phyloP scores from a whole-genome alignment of 2,888 invertebrate genomes.

The Trachelus tabidus region DNA sequence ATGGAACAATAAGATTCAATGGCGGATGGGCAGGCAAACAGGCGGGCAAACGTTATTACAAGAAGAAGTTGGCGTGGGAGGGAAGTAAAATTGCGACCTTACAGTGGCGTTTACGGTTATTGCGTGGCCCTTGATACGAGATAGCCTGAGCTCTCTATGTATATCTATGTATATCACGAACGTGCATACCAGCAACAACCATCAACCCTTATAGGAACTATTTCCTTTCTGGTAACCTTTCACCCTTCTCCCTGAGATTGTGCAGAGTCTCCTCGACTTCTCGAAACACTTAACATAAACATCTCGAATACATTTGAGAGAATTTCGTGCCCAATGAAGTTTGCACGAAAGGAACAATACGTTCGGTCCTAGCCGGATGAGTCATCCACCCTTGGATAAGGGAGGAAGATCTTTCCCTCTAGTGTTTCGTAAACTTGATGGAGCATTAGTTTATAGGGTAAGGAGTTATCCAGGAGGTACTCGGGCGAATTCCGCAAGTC shows the following conservation, averaged over 20 bases:
- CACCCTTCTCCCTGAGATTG: not conserved
- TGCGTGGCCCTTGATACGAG: slow-evolving; percentile 18
- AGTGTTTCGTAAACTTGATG: slow-evolving; percentile 33
- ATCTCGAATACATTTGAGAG: slow-evolving; percentile 5
- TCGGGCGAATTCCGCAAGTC: not conserved
- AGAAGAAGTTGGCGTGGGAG: not conserved
- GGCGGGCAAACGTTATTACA: not conserved
- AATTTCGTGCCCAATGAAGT: slow-evolving; percentile 15
- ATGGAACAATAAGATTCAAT: slow-evolving; percentile 31
- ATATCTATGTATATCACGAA: not conserved
- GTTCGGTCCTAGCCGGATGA: not conserved
- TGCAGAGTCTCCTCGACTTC: not conserved
- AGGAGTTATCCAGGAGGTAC: not conserved
- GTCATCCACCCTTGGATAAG: not conserved
- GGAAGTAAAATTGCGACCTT: slow-evolving; percentile 27
- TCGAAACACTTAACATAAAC: slow-evolving; percentile 1
- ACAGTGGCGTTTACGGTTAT: slow-evolving; percentile 37
- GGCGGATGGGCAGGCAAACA: not conserved
- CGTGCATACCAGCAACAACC: not conserved
- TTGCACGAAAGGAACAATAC: not conserved
- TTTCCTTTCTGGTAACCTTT: not conserved
- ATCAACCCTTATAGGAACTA: not conserved
- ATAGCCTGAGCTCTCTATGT: not conserved
- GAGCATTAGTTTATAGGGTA: slow-evolving; percentile 17
- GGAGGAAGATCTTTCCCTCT: not conserved